Evolutionary conservation across 2,113 vertebrate species (phyloP).

Genomic region (Pheucticus melanocephalus): DNA sequence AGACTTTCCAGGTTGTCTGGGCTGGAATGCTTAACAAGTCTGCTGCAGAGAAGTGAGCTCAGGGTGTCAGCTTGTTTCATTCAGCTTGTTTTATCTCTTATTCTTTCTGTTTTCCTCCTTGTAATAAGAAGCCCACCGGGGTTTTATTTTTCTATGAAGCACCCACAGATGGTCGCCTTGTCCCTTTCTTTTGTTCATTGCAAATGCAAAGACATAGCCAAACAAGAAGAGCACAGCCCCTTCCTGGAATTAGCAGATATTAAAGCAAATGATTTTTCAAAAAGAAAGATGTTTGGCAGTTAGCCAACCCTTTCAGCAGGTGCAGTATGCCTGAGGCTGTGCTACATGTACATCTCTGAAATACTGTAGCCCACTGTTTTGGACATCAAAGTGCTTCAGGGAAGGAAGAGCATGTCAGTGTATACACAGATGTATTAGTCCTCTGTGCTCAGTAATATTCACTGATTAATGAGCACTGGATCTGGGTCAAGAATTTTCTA

Average conservation of each 20-base stretch:
- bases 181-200: slow-evolving; percentile 17
- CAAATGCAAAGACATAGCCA: background rate
- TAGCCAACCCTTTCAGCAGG: slow-evolving; percentile 51
- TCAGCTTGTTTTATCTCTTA: background rate
- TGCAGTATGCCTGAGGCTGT: slow-evolving; percentile 14
- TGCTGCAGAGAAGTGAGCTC: background rate
- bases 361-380: background rate
- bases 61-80: background rate
- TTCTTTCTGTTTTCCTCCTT: background rate
- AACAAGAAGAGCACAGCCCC: slow-evolving; percentile 15
- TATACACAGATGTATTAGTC: background rate
- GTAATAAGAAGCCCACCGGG: background rate
- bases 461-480: slow-evolving; percentile 22
- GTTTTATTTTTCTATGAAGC: background rate
- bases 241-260: slow-evolving; percentile 51
- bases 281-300: slow-evolving; percentile 14
- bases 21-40: background rate
- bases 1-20: background rate
- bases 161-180: background rate
- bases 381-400: slow-evolving; percentile 19
- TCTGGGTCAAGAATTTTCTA: slow-evolving; percentile 16
- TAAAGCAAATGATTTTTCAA: slow-evolving; percentile 25
- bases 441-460: background rate
- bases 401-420: background rate
- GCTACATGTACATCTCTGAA: background rate